Evolutionary conservation across 1,140 invertebrate species (phyloP).

Genomic region (Formica exsecta): DNA sequence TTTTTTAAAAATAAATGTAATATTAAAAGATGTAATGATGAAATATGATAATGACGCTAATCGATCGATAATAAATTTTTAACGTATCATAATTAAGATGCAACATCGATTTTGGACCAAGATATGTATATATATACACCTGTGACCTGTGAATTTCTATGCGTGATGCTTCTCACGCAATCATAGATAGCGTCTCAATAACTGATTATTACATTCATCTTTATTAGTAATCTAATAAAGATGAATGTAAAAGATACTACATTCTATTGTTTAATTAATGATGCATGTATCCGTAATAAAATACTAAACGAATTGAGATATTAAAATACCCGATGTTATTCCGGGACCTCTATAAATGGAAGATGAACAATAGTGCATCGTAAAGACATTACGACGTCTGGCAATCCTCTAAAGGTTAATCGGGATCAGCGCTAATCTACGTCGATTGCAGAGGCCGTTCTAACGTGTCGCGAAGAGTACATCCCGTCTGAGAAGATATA

Average conservation of each 20-base stretch:
- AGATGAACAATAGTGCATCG: neutral
- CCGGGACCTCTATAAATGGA: neutral
- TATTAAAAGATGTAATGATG: neutral
- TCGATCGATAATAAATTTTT: neutral
- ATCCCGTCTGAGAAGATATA: neutral
- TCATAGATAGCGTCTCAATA: neutral
- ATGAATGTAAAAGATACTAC: neutral
- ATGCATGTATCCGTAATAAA: neutral
- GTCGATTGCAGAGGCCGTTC: neutral
- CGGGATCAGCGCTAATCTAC: neutral
- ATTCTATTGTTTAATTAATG: neutral
- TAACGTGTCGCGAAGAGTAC: neutral
- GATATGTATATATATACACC: too few relatives aligned
- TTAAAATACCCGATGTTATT: neutral
- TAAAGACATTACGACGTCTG: neutral
- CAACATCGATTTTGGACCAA: neutral
- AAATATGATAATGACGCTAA: neutral
- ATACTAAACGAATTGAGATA: neutral
- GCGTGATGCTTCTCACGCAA: neutral
- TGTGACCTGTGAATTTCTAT: too few relatives aligned
- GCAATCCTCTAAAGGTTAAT: constrained; percentile 1
- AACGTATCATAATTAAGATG: neutral
- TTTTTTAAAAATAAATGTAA: neutral
- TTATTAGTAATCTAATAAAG: neutral
- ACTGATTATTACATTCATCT: neutral